Evolutionary conservation across 1,140 invertebrate genomes (phyloP).

Genomic region (Conus ventricosus): DNA sequence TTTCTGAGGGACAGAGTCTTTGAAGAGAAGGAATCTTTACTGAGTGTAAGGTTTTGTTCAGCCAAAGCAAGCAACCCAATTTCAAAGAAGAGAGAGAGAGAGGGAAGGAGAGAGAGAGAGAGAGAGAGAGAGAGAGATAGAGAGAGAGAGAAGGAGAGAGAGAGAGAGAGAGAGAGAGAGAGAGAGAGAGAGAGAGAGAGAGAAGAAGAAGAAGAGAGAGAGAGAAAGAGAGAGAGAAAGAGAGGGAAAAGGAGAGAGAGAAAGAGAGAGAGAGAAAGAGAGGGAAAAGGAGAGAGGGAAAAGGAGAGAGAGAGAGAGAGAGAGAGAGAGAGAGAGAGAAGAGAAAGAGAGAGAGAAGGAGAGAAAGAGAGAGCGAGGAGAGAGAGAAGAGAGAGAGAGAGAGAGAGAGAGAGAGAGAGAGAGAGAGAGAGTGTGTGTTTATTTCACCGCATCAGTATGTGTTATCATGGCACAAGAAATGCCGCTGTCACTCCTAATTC

Average conservation of each 20-base stretch:
- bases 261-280: constrained; percentile 11
- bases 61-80: too few species aligned
- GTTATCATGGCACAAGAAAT: too few species aligned
- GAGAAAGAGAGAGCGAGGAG: not conserved
- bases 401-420: not conserved
- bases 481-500: too few species aligned
- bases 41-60: too few species aligned
- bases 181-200: not conserved
- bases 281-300: not conserved
- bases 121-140: too few species aligned
- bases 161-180: not conserved
- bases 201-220: not conserved
- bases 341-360: not conserved
- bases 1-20: too few species aligned
- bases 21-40: too few species aligned
- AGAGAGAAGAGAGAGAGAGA: not conserved
- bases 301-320: constrained; percentile 1
- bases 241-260: not conserved
- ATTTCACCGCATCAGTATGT: too few species aligned
- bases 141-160: too few species aligned
- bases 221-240: constrained; percentile 18
- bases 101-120: too few species aligned
- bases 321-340: not conserved
- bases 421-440: not conserved
- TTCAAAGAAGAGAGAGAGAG: too few species aligned